phyloP scores from a whole-genome alignment of 2,888 invertebrate genomes.

The Julus scanicus region DNA sequence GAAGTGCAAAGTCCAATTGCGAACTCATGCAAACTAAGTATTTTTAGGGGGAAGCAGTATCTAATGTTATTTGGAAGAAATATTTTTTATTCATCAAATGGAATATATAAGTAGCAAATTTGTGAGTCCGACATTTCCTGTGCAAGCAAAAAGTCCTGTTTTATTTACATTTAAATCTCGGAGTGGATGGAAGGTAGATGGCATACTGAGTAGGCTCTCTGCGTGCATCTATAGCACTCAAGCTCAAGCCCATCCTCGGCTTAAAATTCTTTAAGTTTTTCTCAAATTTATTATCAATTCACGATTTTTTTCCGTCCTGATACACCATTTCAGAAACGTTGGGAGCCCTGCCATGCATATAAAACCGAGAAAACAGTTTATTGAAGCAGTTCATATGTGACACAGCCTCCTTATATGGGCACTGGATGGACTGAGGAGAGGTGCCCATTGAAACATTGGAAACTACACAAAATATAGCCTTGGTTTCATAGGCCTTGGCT shows the following conservation, averaged over 20 bases:
- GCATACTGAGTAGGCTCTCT: conserved; percentile 45
- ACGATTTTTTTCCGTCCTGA: conserved; percentile 45
- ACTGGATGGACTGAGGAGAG: not conserved
- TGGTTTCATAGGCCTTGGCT: too few species aligned
- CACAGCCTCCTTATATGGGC: conserved; percentile 13
- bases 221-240: conserved; percentile 4
- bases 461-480: too few species aligned
- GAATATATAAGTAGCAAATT: conserved; percentile 45
- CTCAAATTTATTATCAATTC: conserved; percentile 47
- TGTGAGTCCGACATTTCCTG: conserved; percentile 43
- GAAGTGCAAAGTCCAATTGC: conserved; percentile 45
- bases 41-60: conserved; percentile 47
- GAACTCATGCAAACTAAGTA: conserved; percentile 45
- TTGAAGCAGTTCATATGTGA: conserved; percentile 31
- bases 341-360: not conserved
- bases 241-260: conserved; percentile 43
- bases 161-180: conserved; percentile 45
- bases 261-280: conserved; percentile 43
- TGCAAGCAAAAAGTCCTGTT: conserved; percentile 40
- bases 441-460: not conserved
- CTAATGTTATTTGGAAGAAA: conserved; percentile 43
- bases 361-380: conserved; percentile 8
- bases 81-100: conserved; percentile 47
- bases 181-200: conserved; percentile 47
- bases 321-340: conserved; percentile 45